phyloP scores from a whole-genome alignment of 2,113 vertebrate genomes.

The Fulica atra region DNA sequence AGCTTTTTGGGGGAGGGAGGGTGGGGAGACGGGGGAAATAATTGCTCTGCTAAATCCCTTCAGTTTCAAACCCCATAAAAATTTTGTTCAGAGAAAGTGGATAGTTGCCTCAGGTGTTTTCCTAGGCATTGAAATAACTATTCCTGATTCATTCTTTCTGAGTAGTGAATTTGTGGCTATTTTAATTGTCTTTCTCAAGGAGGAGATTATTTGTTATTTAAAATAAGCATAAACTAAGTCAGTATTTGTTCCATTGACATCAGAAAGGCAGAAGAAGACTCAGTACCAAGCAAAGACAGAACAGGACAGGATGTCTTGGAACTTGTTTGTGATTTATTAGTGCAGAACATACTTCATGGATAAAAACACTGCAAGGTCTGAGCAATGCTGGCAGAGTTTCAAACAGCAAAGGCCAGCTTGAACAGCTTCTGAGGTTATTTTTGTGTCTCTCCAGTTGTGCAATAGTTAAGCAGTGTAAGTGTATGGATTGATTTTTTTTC shows the following conservation, averaged over 20 bases:
- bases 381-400: not conserved
- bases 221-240: not conserved
- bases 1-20: too few relatives aligned
- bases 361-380: not conserved
- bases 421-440: conserved; percentile 17
- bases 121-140: not conserved
- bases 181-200: not conserved
- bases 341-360: not conserved
- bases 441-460: not conserved
- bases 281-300: not conserved
- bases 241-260: not conserved
- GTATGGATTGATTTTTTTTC: not conserved
- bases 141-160: not conserved
- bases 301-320: fast-evolving
- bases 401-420: not conserved
- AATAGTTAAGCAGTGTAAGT: not conserved
- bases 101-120: not conserved
- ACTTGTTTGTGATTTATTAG: not conserved
- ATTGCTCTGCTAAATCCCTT: fast-evolving
- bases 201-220: not conserved
- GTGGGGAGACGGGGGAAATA: not conserved
- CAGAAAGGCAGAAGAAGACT: not conserved
- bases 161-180: not conserved
- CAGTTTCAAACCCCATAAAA: not conserved
- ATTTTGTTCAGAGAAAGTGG: not conserved